Evolutionary conservation across 53 echinoderm and acorn worm genomes (phyloP), one percentile per base, ranked within the genome.

Genomic region (Arbacia lixula): DNA sequence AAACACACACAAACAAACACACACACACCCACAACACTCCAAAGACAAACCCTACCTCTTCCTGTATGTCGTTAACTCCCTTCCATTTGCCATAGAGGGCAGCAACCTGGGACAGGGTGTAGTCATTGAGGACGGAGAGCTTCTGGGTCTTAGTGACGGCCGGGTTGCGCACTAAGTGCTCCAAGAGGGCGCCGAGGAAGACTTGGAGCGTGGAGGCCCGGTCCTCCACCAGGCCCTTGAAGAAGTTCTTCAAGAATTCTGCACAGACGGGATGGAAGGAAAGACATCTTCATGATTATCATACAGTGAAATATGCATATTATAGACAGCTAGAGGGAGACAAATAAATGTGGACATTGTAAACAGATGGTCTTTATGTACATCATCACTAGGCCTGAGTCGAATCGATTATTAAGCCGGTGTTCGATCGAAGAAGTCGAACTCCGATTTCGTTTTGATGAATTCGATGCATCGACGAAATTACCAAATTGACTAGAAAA

Each of bases 191-290:
- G 19, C 76, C 64, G 14, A 97, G 78, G 27, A 97, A 58, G 17
- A 90, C 84, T 19, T 94, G 84, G 14, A 97, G 71, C 36, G 80
- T 87, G 35, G 86, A 87, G 12, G 83, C 88, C 63, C 98, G 85
- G 71, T 97, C 98, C 50, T 76, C 53, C 25, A 53, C 66, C 25
- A 97, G 58, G 33, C 78, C 90, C 56, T 89, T 88, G 84, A 97
- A 94, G 66, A 94, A 83, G 50, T 85, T 86, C 67, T 92, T 94
- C 53, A 94, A 72, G 29, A 97, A 94, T 14, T 91, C 98, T 96
- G 62, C 11, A 29, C 14, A 46, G 10, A 3, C 5, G 14, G 12
- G 63, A 32, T 63, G 1, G 35, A 63, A 10, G 12, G 12, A 17
- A 50, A 50, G 17, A 50, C 17, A n/a, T n/a, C n/a, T n/a, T n/a